Evolutionary conservation across 2,113 vertebrate genomes (phyloP), one percentile per base, ranked within the genome.

Genomic region (Myotis brandtii): DNA sequence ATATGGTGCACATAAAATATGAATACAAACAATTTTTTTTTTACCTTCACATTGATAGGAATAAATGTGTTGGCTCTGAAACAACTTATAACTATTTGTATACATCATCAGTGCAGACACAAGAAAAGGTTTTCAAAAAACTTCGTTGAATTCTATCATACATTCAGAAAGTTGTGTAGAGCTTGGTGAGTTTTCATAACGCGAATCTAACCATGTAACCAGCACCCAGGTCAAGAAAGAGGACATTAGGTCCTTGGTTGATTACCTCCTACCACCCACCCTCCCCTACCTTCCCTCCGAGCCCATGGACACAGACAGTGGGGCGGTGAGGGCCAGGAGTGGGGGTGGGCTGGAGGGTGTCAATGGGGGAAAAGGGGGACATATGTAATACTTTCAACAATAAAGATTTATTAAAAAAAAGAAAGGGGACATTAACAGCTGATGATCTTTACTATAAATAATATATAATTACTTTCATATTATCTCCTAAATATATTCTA

Each of bases 151-250:
- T 34, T 64, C 37, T 91, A 72, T 37, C 27, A 43, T 37, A 73
- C 30, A 17, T 94, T 90, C 23, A 80, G 56, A 95, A 97, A 93
- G 77, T 67, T 64, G 32, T 70, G 2, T 80, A 64, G 21, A 50
- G 27, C 62, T 73, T 76, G 16, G 27, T 86, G 54, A 89, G 84
- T 89, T 91, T 93, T 90, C 20, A 81, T 85, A 90, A 95, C 76
- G n/a, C 54, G 12, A 90, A 75, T 75, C 43, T 3, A 86, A 34
- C 12, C 34, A 46, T 91, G 86, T 70, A 80, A 72, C 54, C 40
- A 84, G 46, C 21, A 72, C 34, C 18, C 11, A 76, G 25, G 25
- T 91, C 59, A 81, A 93, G 75, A 93, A 95, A 46, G 73, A 30
- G 43, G 21, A 67, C 25, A 69, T 92, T 85, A 72, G 59, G 23